phyloP scores from a whole-genome alignment of 2,113 vertebrate genomes.

The Pygoscelis antarcticus region DNA sequence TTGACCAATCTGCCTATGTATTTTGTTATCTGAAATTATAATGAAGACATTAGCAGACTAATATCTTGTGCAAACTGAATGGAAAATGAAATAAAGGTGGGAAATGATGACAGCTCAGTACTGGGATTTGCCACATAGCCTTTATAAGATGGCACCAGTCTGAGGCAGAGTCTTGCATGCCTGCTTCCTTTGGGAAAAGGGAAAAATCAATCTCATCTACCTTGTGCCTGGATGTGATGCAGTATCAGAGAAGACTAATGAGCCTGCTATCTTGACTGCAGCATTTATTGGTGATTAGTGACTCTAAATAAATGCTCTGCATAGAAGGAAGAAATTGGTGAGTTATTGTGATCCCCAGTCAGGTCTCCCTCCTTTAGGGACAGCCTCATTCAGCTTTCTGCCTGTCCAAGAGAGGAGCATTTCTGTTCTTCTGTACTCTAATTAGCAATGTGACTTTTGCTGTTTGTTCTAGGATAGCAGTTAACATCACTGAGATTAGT shows the following conservation, averaged over 20 bases:
- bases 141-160: rapidly evolving
- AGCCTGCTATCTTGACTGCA: neutral
- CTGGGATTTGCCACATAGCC: neutral
- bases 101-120: neutral
- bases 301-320: neutral
- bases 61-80: neutral
- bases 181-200: neutral
- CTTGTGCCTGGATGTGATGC: neutral
- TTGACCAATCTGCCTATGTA: neutral
- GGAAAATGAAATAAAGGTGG: neutral
- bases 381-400: neutral
- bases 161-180: neutral
- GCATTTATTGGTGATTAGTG: neutral
- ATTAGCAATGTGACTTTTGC: neutral
- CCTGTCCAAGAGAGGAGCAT: neutral
- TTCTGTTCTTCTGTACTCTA: neutral
- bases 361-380: neutral
- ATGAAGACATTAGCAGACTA: neutral
- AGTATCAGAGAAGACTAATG: neutral
- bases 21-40: slow-evolving; percentile 23
- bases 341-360: neutral
- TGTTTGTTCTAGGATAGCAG: neutral
- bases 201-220: neutral
- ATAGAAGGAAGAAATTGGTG: neutral
- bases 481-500: neutral